Percentiles rank a stretch among this genome's conserved stretches.
Evolutionary conservation across 2,888 invertebrate genomes (phyloP).

Genomic region (Suillia variegata): DNA sequence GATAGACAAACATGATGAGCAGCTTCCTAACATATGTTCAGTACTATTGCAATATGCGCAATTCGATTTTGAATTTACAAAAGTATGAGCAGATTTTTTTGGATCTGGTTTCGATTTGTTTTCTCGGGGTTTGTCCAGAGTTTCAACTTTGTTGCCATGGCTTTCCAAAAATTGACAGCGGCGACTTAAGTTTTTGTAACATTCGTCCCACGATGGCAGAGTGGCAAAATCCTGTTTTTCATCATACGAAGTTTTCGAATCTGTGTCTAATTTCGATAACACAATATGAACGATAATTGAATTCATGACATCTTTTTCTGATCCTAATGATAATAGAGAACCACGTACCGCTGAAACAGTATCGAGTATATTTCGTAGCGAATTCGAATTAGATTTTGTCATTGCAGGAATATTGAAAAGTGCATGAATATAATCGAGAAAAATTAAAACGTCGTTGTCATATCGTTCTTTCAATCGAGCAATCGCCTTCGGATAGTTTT

Average conservation of each 20-base stretch:
- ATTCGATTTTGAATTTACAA: no score
- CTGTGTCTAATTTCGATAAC: neutral
- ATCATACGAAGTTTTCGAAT: slow-evolving; percentile 1
- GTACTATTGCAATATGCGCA: neutral
- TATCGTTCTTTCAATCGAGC: slow-evolving; percentile 3
- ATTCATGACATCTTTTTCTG: slow-evolving; percentile 8
- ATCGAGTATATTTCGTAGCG: neutral
- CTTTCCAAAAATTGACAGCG: slow-evolving; percentile 15
- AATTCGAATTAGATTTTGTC: neutral
- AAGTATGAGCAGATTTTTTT: neutral
- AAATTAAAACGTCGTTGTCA: slow-evolving; percentile 16
- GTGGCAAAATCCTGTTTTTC: neutral
- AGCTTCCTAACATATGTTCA: slow-evolving; percentile 4
- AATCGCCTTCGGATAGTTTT: slow-evolving; percentile 9
- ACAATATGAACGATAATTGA: slow-evolving; percentile 7
- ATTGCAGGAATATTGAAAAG: neutral
- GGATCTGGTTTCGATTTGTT: neutral
- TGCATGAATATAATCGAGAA: slow-evolving; percentile 6
- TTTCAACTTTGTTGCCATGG: neutral
- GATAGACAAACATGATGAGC: neutral
- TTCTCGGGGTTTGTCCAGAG: neutral
- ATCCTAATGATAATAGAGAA: slow-evolving; percentile 1
- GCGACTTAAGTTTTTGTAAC: slow-evolving; percentile 2
- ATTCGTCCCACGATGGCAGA: slow-evolving; percentile 15
- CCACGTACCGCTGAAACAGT: slow-evolving; percentile 5